These are phyloP conservation scores for Acrocephalus arundinaceus DNA, from an alignment of 2,113 vertebrate species.

Conservation along the genomic window DNA sequence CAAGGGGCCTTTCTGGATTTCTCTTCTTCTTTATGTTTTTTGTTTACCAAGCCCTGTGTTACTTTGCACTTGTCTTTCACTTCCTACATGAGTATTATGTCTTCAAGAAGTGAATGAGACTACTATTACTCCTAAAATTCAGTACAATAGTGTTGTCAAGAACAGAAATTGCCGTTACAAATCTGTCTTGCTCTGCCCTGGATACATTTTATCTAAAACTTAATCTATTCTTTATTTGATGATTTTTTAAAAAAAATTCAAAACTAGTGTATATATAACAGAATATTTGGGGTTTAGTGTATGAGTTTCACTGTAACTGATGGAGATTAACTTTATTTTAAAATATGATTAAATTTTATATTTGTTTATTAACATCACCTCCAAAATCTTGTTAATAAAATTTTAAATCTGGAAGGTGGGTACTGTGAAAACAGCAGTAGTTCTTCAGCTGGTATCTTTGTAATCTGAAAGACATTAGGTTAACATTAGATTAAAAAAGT, in stretches of 20 bases:
- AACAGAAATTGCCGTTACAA: fast-evolving
- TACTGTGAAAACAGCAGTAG: background rate
- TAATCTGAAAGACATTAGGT: background rate
- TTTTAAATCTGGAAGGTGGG: background rate
- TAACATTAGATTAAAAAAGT: background rate
- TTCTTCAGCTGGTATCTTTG: background rate
- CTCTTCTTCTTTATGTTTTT: background rate
- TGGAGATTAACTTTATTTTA: background rate
- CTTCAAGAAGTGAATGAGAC: background rate
- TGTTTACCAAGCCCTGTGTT: background rate
- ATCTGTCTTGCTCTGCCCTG: background rate
- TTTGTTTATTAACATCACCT: background rate
- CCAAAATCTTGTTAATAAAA: background rate
- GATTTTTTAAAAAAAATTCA: background rate
- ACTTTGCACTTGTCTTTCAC: background rate
- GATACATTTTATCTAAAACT: background rate
- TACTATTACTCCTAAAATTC: background rate
- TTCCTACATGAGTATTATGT: background rate
- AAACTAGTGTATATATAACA: background rate
- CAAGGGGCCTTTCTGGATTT: background rate
- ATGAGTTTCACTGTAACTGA: background rate
- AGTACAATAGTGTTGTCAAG: background rate
- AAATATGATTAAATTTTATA: background rate
- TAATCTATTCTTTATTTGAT: background rate
- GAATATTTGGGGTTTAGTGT: background rate